Conservation (phyloP, 2,888 invertebrate species). For the Margaritifera margaritifera region DNA sequence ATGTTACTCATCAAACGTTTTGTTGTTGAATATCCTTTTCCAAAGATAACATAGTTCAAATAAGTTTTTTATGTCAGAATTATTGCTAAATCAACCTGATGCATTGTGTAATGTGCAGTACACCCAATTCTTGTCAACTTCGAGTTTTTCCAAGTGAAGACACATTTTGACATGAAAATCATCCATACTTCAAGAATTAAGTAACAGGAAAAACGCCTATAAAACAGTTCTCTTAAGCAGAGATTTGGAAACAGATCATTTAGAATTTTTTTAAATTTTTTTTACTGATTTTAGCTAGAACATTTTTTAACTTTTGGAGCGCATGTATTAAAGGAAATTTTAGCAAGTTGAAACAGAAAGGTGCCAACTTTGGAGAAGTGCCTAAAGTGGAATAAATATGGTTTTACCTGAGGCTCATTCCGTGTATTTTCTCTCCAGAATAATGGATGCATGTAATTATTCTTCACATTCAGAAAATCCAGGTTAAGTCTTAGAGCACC, state of each 20-base stretch:
- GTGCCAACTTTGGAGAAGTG: no score
- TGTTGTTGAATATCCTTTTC: no score
- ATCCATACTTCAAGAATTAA: not conserved
- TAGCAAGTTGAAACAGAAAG: no score
- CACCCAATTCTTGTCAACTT: not conserved
- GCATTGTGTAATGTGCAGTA: not conserved
- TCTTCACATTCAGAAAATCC: slow-evolving; percentile 60
- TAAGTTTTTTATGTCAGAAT: not conserved
- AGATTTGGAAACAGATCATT: slow-evolving; percentile 7
- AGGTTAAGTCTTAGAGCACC: slow-evolving; percentile 56
- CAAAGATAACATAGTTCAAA: no score
- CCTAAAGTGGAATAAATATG: no score
- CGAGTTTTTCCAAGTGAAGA: not conserved
- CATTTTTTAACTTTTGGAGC: no score
- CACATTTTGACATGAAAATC: not conserved
- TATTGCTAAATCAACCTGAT: not conserved
- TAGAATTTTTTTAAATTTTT: not conserved
- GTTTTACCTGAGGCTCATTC: slow-evolving; percentile 64
- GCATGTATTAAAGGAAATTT: no score
- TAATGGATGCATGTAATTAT: slow-evolving; percentile 72
- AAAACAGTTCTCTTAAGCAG: not conserved
- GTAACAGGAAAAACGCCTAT: not conserved
- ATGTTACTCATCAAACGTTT: no score
- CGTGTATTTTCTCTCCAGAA: slow-evolving; percentile 69
- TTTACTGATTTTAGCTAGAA: not conserved